Percentiles rank a stretch among this genome's conserved stretches.
These are phyloP conservation scores for Dicentrarchus labrax DNA, from an alignment of 2,113 vertebrate genomes.

Conservation along the genomic window DNA sequence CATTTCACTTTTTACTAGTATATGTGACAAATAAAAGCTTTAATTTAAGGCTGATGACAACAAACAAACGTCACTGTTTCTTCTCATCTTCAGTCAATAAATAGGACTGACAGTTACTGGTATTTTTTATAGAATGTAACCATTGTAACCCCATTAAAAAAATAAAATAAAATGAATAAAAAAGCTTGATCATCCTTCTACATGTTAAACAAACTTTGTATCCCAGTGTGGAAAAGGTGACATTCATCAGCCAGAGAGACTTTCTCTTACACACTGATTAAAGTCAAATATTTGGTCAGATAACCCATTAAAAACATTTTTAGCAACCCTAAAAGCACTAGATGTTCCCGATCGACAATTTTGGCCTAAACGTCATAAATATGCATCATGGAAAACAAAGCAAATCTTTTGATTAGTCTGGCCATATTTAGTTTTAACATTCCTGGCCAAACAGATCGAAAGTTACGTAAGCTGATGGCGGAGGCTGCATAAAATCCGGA, in stretches of 20 bases:
- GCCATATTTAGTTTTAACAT: slow-evolving; percentile 55
- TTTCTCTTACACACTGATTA: no score
- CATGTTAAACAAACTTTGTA: background rate
- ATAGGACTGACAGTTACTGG: background rate
- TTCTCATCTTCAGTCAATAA: background rate
- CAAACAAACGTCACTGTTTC: background rate
- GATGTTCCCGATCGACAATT: slow-evolving; percentile 41
- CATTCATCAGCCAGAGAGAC: no score
- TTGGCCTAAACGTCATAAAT: slow-evolving; percentile 46
- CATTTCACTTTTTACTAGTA: background rate
- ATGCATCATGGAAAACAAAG: slow-evolving; percentile 72
- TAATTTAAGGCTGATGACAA: background rate
- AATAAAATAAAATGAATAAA: background rate
- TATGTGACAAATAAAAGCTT: background rate
- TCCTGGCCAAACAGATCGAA: slow-evolving; percentile 45
- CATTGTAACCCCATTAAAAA: background rate
- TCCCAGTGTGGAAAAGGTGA: background rate
- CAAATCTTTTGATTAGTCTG: slow-evolving; percentile 58
- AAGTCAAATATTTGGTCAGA: background rate
- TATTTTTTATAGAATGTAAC: background rate
- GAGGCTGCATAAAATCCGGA: slow-evolving; percentile 70
- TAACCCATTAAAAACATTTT: slow-evolving; percentile 6
- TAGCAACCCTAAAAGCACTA: slow-evolving; percentile 21
- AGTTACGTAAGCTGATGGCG: slow-evolving; percentile 65
- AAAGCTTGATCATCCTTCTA: background rate